These are phyloP conservation scores for Diachasma alloeum DNA, from an alignment of 1,140 invertebrate species.

Conservation along the genomic window DNA sequence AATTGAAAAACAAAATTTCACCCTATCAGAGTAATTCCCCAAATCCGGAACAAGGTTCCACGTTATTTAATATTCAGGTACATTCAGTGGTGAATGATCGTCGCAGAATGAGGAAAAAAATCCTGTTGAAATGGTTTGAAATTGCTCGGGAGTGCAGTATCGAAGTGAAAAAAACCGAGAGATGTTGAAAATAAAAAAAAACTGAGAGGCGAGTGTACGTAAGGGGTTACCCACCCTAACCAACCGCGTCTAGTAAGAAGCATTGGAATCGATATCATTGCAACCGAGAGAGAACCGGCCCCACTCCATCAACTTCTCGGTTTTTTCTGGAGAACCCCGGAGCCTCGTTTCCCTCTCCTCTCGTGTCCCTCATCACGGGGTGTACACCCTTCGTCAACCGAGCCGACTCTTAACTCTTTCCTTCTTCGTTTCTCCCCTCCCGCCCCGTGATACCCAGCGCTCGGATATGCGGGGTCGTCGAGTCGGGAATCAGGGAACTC, in stretches of 20 bases:
- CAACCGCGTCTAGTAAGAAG: constrained; percentile 63
- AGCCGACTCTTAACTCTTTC: constrained; percentile 63
- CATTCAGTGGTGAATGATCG: not conserved
- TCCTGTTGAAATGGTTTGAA: not conserved
- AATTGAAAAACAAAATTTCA: no score
- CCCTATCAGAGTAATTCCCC: no score
- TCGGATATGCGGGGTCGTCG: constrained; percentile 29
- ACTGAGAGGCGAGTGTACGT: constrained; percentile 46
- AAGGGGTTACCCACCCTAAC: constrained; percentile 56
- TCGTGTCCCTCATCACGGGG: constrained; percentile 20
- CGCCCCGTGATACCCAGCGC: not conserved
- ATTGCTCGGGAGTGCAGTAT: constrained; percentile 28
- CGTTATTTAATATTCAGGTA: no score
- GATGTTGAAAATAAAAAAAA: constrained; percentile 62
- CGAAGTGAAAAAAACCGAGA: constrained; percentile 13
- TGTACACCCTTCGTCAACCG: constrained; percentile 48
- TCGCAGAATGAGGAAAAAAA: not conserved
- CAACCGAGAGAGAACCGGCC: constrained; percentile 48
- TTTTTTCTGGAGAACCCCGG: not conserved
- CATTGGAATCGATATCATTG: constrained; percentile 67
- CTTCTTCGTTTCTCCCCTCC: constrained; percentile 32
- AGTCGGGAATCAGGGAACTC: constrained; percentile 32
- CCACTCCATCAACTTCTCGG: constrained; percentile 4
- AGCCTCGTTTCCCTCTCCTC: constrained; percentile 18
- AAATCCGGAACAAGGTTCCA: no score